Base-by-base conservation (phyloP, 2,113 vertebrate genomes). In the Taxidea taxus region DNA sequence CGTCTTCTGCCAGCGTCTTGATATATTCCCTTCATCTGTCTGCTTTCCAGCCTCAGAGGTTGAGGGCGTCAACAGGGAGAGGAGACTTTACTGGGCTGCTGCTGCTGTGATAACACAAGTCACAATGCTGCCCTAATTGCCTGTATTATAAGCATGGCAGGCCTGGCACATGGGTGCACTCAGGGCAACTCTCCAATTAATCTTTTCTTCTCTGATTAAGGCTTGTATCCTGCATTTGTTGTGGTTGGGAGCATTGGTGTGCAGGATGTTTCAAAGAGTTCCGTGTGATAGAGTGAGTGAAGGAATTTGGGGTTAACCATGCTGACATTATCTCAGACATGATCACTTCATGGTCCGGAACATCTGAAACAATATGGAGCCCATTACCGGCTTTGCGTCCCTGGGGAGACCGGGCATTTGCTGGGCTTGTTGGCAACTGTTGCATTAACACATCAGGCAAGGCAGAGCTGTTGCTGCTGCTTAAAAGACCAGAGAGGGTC, bases 131-230 rank as follows among this genome's bases (percentile, higher is more conserved):
- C 92, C 93, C 97, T 98, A 98, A 98, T 98, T 98, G 98, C 94
- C 89, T 93, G 91, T 64, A 97, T 98, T 97, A 93, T 97, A 91
- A 95, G 95, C 97, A 88, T 97, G 98, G 98, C 98, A 98, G 98
- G 98, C 97, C 97, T 97, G 98, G 97, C 98, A 97, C 97, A 70
- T 91, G 96, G 96, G 90, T 81, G 94, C 97, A 98, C 97, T 95
- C 83, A 97, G 95, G 96, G 94, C 97, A 97, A 82, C 86, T 98
- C 97, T 97, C 92, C 97, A 98, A 98, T 98, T 99, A 98, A 98
- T 98, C 98, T 98, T 97, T 98, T 98, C 97, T 95, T 98, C 97
- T 98, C 97, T 58, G 97, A 97, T 98, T 98, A 98, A 94, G 95
- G 90, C 97, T 98, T 91, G 82, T 89, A 80, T 97, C 98, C 96